Evolutionary conservation across 1,140 invertebrate species (phyloP), one percentile per base, ranked within the genome.

Genomic region (Drosophila azteca): DNA sequence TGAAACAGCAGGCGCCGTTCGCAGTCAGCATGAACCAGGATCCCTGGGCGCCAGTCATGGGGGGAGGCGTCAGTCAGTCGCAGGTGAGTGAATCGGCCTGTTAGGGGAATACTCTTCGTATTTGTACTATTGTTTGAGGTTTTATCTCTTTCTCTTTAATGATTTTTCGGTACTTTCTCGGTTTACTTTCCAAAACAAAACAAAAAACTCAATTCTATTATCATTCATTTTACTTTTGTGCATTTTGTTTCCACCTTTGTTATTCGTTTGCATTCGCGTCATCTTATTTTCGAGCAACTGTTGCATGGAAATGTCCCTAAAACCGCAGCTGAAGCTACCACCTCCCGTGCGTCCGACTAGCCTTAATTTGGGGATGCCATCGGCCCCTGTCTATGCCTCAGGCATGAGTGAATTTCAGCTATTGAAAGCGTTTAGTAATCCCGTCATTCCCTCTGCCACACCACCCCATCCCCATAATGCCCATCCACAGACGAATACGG

Each of bases 1-100:
- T 93, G 72, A 93, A 93, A 85, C 93, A 93, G 65, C 91, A 92
- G 59, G 79, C 90, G 55, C 88, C 92, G 50, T 93, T 93, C 57
- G 87, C 90, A 53, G 84, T 92, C 39, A 88, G 78, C 59, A 79
- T 89, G 74, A 90, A 91, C 62, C 91, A 92, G 78, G 91, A 92
- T 90, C 91, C 91, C 43, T 92, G 91, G 91, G 90, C 91, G 55
- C 91, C 91, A 17, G 90, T 88, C n/a, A 85, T 66, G 64, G 83
- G 79, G 55, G 83, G 79, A 54, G 69, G 79, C 15, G 82, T 76
- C 55, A 80, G 71, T 64, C 53, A 80, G 57, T 76, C 79, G 44
- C 91, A 92, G 85, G 90, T 91, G 81, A 87, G 81, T 74, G 35
- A 31, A 29, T 43, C 24, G 57, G 58, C 48, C 65, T 63, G 35